These are phyloP conservation scores for Celastrina argiolus DNA, from an alignment of 2,888 invertebrate genomes.

Conservation along the genomic window DNA sequence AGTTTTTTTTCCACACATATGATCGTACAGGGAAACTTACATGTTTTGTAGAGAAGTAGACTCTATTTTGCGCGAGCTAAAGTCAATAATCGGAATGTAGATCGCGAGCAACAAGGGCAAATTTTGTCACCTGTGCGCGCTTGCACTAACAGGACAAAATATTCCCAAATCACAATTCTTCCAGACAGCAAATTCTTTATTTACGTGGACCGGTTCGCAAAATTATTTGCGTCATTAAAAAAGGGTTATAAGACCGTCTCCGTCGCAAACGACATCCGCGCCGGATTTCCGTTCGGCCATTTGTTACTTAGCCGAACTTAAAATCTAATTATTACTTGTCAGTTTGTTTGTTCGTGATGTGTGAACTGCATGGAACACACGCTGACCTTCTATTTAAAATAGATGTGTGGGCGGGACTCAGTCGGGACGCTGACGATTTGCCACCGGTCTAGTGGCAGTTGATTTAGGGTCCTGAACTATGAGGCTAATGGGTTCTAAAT, in stretches of 20 bases:
- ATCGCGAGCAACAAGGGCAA: too few relatives aligned
- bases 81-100: too few relatives aligned
- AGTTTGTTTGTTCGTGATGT: conserved; percentile 28
- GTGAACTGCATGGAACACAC: conserved; percentile 43
- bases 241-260: not conserved
- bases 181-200: not conserved
- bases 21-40: too few relatives aligned
- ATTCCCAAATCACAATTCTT: not conserved
- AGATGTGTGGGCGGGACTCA: conserved; percentile 41
- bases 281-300: not conserved
- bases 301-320: not conserved
- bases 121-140: too few relatives aligned
- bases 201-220: not conserved
- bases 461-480: not conserved
- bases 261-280: not conserved
- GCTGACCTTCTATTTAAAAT: conserved; percentile 72
- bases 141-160: too few relatives aligned
- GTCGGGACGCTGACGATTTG: not conserved
- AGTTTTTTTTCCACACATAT: too few relatives aligned
- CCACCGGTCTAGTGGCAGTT: not conserved
- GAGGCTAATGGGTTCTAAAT: not conserved
- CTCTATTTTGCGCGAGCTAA: too few relatives aligned
- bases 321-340: not conserved
- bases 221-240: not conserved
- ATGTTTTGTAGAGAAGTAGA: too few relatives aligned